Conservation (phyloP, 1,140 invertebrate genomes). For the Plutomurus gul region DNA sequence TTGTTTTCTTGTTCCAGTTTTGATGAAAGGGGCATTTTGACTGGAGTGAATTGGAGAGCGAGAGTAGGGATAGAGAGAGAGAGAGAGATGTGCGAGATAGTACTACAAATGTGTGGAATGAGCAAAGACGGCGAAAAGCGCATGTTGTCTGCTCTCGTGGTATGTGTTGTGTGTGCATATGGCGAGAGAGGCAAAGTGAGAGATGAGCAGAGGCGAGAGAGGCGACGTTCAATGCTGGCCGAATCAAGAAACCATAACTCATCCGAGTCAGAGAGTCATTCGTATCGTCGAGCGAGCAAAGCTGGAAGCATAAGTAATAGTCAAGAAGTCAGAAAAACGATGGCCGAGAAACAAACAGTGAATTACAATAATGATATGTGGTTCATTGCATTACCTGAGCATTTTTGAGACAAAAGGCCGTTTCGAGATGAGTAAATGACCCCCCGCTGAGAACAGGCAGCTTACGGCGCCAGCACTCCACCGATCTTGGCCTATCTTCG, state of each 20-base stretch:
- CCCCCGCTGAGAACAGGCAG: conserved; percentile 52
- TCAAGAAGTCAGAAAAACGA: conserved; percentile 8
- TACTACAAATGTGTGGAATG: too few relatives aligned
- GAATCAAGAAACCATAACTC: conserved; percentile 44
- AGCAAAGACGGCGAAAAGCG: not conserved
- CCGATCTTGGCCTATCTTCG: conserved; percentile 45
- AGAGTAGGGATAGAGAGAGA: not conserved
- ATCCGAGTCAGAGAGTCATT: conserved; percentile 18
- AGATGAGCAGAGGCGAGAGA: not conserved
- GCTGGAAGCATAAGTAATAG: conserved; percentile 22
- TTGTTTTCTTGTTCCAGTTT: too few relatives aligned
- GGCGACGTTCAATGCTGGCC: conserved; percentile 12
- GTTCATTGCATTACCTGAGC: conserved; percentile 52
- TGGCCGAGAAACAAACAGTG: conserved; percentile 51
- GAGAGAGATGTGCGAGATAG: not conserved
- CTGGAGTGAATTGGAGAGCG: too few relatives aligned
- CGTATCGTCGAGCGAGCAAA: not conserved
- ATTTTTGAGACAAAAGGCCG: conserved; percentile 54
- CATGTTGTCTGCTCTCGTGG: not conserved
- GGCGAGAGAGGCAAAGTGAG: conserved; percentile 6
- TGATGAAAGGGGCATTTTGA: too few relatives aligned
- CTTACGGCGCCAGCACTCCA: conserved; percentile 53
- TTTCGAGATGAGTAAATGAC: conserved; percentile 54
- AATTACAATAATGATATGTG: conserved; percentile 54
- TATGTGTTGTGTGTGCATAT: too few relatives aligned